Evolutionary conservation across 2,888 invertebrate genomes (phyloP).

Genomic region (Neoitamus cyanurus): DNA sequence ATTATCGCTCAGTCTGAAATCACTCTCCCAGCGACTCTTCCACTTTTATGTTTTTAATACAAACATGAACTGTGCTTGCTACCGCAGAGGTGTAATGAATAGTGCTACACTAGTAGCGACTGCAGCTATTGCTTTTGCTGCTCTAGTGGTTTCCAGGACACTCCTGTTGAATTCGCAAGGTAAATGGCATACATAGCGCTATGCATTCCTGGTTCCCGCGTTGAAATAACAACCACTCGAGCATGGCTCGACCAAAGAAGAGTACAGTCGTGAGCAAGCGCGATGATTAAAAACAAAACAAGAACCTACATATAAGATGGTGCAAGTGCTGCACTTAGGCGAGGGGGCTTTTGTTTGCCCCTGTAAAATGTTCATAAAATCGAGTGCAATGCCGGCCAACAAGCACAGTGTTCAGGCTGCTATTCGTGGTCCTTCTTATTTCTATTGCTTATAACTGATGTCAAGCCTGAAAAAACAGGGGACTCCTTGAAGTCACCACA

Average conservation of each 20-base stretch:
- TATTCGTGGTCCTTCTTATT: not conserved
- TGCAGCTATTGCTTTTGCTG: not conserved
- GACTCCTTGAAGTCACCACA: not conserved
- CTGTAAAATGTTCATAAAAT: not conserved
- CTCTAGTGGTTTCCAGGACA: not conserved
- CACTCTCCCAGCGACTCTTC: not conserved
- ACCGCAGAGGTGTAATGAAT: not conserved
- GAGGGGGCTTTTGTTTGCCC: too few relatives aligned
- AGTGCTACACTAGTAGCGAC: not conserved
- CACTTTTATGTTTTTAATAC: not conserved
- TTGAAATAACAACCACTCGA: not conserved
- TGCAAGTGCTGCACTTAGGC: not conserved
- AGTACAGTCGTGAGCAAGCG: not conserved
- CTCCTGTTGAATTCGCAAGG: not conserved
- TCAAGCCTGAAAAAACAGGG: too few relatives aligned
- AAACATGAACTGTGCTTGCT: not conserved
- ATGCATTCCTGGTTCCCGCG: not conserved
- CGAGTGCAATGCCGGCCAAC: not conserved
- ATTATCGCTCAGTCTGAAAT: not conserved
- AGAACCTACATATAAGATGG: not conserved
- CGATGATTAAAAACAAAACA: not conserved
- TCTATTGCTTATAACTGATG: too few relatives aligned
- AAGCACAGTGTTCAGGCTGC: not conserved
- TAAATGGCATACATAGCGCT: not conserved
- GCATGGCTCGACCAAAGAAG: not conserved